Evolutionary conservation across 92 coral and sea anemone genomes (phyloP), one percentile per base, ranked within the genome.

Genomic region (Zoanthus solanderi): DNA sequence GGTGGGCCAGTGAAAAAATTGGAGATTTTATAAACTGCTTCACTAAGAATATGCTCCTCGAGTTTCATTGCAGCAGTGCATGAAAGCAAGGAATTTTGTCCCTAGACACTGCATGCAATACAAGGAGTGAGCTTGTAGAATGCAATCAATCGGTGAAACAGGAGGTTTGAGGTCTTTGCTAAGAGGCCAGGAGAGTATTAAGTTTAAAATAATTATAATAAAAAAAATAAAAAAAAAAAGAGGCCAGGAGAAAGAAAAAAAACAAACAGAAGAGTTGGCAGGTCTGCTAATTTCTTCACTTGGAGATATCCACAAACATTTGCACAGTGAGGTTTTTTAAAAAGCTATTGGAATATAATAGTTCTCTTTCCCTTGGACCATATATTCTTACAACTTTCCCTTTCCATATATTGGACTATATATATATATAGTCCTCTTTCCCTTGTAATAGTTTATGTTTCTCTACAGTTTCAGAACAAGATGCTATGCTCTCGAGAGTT

Each of bases 391-490:
- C 54, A 50, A 50, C 54, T 50, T 50, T 66, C 72, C 72, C 30
- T 66, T 66, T 66, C 30, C 72, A 66, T 17, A n/a, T 66, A 17
- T 66, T 66, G 23, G 68, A 5, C 68, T 18, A 61, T 15, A 17
- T 61, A 15, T 61, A 15, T 17, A 18, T 15, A 15, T 61, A 61
- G 6, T 61, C 28, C 18, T 61, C 68, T 61, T 61, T 61, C 23
- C 68, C 68, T 61, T 61, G 68, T 61, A 61, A 71, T 71, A 71
- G 4, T 71, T 71, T 71, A 71, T 71, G 34, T 71, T 71, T 71
- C 10, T 71, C 76, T 71, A 28, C 76, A 71, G 47, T 71, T 31
- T 71, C 76, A 71, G 76, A 71, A 71, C 76, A 34, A 71, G 76
- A 71, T 32, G 47, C 76, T 71, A 31, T 11, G 47, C 76, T 71